Evolutionary conservation across 1,140 invertebrate genomes (phyloP).

Genomic region (Cydia amplana): DNA sequence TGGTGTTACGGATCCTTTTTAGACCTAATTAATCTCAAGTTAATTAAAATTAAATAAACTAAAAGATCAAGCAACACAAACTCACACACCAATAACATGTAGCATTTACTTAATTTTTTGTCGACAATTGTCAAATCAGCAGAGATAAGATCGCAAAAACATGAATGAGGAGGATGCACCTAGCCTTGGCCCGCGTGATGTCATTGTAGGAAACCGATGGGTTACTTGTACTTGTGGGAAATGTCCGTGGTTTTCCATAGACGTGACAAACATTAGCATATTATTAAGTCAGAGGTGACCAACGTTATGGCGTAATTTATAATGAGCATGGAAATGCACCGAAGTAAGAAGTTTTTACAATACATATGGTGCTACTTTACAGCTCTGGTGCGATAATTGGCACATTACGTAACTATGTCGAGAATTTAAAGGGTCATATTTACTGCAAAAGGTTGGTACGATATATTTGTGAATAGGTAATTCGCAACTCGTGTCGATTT

Average conservation of each 20-base stretch:
- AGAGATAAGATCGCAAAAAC: conserved; percentile 25
- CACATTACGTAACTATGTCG: no score
- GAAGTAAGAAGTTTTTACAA: no score
- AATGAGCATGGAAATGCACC: background rate
- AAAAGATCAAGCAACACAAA: background rate
- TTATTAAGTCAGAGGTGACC: conserved; percentile 4
- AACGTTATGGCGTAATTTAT: background rate
- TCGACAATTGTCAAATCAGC: conserved; percentile 18
- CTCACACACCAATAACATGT: background rate
- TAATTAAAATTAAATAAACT: background rate
- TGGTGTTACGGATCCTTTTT: no score
- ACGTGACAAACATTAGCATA: conserved; percentile 25
- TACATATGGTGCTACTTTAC: no score
- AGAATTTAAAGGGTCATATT: no score
- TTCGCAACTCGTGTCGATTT: no score
- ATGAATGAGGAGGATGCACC: conserved; percentile 32
- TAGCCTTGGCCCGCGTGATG: conserved; percentile 34
- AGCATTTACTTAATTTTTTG: conserved; percentile 10
- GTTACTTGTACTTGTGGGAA: conserved; percentile 1
- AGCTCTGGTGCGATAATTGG: no score
- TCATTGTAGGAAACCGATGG: conserved; percentile 33
- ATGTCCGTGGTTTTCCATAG: conserved; percentile 9
- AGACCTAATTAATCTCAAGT: background rate
- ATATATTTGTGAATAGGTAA: no score
- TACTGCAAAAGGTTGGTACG: no score